Conservation (phyloP, 2,888 invertebrate genomes). For the Tachina fera region DNA sequence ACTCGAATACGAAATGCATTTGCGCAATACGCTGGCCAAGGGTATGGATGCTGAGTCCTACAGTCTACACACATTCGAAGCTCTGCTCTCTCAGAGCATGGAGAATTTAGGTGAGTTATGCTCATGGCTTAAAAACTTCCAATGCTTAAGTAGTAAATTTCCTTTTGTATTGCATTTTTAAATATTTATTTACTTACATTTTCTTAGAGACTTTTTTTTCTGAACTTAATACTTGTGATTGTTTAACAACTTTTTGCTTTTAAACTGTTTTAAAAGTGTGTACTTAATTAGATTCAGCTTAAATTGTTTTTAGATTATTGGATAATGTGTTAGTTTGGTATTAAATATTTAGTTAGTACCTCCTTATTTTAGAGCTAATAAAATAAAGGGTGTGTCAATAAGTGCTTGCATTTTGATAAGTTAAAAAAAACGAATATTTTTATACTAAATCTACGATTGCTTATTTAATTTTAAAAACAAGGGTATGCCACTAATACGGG, state of each 20-base stretch:
- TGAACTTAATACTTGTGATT: slow-evolving; percentile 7
- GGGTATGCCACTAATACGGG: no score
- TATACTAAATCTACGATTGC: no score
- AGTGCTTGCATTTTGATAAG: no score
- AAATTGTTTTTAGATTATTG: not conserved
- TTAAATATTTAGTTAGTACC: not conserved
- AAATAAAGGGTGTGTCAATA: no score
- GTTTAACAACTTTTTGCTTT: not conserved
- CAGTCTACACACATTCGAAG: slow-evolving; percentile 96
- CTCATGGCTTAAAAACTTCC: not conserved
- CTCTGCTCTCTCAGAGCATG: slow-evolving; percentile 96
- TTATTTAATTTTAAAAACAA: no score
- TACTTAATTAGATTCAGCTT: slow-evolving; percentile 27
- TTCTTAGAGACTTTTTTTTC: slow-evolving; percentile 35
- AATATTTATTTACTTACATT: slow-evolving; percentile 4
- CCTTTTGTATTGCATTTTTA: slow-evolving; percentile 43
- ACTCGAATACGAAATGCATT: slow-evolving; percentile 96
- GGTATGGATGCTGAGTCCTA: slow-evolving; percentile 98
- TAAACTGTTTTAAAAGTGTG: slow-evolving; percentile 1
- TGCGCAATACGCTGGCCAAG: slow-evolving; percentile 95
- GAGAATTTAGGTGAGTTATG: slow-evolving; percentile 92
- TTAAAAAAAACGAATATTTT: no score
- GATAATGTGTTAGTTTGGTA: not conserved
- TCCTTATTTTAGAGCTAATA: no score
- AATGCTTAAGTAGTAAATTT: slow-evolving; percentile 44